Conservation (phyloP, 2,888 invertebrate genomes). For the Podotricha telesiphe region DNA sequence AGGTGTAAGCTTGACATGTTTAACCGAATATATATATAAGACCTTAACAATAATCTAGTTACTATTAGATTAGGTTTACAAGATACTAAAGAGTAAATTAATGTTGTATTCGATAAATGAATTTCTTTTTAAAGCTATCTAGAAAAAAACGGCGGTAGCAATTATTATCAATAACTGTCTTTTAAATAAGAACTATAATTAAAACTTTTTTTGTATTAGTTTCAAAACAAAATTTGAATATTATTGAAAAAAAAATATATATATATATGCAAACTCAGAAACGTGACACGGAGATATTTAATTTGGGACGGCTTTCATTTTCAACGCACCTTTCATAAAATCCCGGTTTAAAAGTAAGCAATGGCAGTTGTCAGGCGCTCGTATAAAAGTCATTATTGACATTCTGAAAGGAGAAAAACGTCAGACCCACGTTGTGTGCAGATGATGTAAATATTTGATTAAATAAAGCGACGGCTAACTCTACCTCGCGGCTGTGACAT, state of each 20-base stretch:
- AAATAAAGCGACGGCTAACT: conserved; percentile 46
- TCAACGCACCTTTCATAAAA: conserved; percentile 24
- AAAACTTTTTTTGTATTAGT: too few relatives aligned
- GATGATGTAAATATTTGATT: conserved; percentile 73
- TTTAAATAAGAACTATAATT: too few relatives aligned
- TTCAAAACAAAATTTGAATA: conserved; percentile 6
- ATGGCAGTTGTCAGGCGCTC: conserved; percentile 31
- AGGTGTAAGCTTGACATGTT: too few relatives aligned
- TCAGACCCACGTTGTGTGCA: conserved; percentile 66
- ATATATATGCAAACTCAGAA: background rate
- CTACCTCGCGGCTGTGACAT: conserved; percentile 31
- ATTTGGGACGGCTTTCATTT: conserved; percentile 6
- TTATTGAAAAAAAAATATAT: background rate
- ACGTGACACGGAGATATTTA: conserved; percentile 11
- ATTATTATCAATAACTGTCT: too few relatives aligned
- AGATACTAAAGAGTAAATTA: too few relatives aligned
- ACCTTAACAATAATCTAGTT: too few relatives aligned
- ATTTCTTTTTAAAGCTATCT: too few relatives aligned
- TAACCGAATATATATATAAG: too few relatives aligned
- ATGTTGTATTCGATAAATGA: too few relatives aligned
- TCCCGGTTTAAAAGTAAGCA: conserved; percentile 26
- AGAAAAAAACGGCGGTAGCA: too few relatives aligned
- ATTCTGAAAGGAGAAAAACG: conserved; percentile 70
- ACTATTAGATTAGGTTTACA: too few relatives aligned
- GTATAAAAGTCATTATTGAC: conserved; percentile 67